Percentiles rank a stretch among this genome's conserved stretches.
phyloP scores from a whole-genome alignment of 2,797 vertebrate genomes.

The Propithecus deckenii region DNA sequence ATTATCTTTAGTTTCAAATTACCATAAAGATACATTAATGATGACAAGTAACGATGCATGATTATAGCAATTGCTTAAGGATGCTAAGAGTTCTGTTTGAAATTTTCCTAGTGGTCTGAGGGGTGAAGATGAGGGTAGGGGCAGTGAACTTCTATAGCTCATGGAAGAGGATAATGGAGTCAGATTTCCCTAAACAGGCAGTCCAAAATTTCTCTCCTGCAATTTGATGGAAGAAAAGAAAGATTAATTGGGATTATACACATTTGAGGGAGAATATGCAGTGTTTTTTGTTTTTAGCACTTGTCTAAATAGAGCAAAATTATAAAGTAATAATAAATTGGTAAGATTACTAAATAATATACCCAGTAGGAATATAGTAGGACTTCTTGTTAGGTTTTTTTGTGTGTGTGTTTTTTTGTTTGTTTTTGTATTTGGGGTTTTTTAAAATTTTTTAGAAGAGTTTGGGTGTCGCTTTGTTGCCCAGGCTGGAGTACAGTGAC shows the following conservation, averaged over 20 bases:
- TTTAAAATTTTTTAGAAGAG: too few species aligned
- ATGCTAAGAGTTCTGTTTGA: background rate
- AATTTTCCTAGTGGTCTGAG: background rate
- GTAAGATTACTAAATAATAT: slow-evolving; percentile 15
- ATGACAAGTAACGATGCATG: background rate
- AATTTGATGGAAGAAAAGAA: slow-evolving; percentile 18
- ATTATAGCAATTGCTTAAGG: background rate
- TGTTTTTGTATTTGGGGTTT: too few species aligned
- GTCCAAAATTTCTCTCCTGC: background rate
- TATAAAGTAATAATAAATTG: background rate
- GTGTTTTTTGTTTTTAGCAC: background rate
- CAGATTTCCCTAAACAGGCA: background rate
- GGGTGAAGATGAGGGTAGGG: background rate
- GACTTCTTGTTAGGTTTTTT: background rate
- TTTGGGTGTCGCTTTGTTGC: too few species aligned
- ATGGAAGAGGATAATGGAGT: background rate
- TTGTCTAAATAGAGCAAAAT: background rate
- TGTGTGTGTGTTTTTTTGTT: too few species aligned
- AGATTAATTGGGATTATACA: background rate
- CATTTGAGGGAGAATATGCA: background rate
- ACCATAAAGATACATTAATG: slow-evolving; percentile 1
- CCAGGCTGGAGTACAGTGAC: too few species aligned
- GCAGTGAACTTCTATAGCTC: background rate
- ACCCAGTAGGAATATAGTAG: background rate
- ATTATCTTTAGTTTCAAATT: slow-evolving; percentile 38